phyloP scores from a whole-genome alignment of 2,797 vertebrate species.

The Corythornis leucogaster region DNA sequence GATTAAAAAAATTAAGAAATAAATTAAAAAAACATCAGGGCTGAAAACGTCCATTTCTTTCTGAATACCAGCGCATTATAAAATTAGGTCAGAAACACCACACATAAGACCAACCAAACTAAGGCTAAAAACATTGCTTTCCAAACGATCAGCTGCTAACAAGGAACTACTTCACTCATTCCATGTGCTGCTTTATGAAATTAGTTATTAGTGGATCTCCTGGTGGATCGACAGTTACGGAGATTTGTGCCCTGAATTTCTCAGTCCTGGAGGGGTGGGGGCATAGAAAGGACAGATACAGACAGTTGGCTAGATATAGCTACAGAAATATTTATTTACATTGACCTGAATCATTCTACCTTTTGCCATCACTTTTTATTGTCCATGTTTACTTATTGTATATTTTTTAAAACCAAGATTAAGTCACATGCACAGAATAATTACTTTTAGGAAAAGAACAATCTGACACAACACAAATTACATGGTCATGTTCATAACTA shows the following conservation, averaged over 20 bases:
- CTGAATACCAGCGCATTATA: neutral
- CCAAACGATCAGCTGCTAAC: constrained; percentile 3
- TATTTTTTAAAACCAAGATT: no score
- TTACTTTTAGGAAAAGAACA: constrained; percentile 35
- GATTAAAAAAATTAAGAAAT: neutral
- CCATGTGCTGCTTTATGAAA: constrained; percentile 19
- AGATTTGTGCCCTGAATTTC: constrained; percentile 61
- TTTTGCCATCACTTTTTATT: constrained; percentile 61
- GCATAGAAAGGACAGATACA: neutral
- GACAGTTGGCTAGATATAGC: constrained; percentile 43
- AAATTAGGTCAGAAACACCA: constrained; percentile 28
- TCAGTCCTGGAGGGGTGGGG: neutral
- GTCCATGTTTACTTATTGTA: constrained; percentile 45
- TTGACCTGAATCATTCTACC: constrained; percentile 64
- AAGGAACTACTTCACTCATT: constrained; percentile 27
- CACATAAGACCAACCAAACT: neutral
- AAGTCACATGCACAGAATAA: constrained; percentile 3
- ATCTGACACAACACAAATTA: constrained; percentile 24
- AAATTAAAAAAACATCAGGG: neutral
- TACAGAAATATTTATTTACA: constrained; percentile 51
- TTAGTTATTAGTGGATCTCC: constrained; percentile 26
- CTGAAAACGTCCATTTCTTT: neutral
- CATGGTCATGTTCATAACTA: neutral
- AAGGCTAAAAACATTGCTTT: neutral
- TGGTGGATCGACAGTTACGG: constrained; percentile 17